These are phyloP conservation scores for Paracentrotus lividus DNA, from an alignment of 53 echinoderm and acorn worm genomes.

Conservation along the genomic window DNA sequence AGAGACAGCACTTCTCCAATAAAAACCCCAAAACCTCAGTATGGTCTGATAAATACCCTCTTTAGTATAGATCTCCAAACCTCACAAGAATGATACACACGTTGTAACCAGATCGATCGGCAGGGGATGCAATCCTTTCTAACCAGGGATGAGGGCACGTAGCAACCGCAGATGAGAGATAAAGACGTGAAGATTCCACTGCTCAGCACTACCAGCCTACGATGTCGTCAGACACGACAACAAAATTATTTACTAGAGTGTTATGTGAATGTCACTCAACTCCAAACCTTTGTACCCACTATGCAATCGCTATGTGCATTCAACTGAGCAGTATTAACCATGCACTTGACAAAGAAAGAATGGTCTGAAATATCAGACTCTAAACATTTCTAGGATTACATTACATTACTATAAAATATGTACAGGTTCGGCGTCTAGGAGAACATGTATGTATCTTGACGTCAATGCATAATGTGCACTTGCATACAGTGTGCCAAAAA, in stretches of 20 bases:
- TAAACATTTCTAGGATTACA: not conserved
- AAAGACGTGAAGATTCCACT: not conserved
- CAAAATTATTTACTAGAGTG: constrained; percentile 18
- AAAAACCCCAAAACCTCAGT: not conserved
- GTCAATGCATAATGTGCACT: not conserved
- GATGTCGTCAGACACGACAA: not conserved
- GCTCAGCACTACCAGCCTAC: not conserved
- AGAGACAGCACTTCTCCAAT: not conserved
- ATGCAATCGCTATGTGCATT: constrained; percentile 15
- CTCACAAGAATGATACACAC: not conserved
- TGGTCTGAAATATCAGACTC: constrained; percentile 25
- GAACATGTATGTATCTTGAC: no score
- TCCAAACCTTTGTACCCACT: not conserved
- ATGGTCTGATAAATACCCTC: not conserved
- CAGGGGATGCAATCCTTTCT: constrained; percentile 1
- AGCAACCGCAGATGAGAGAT: not conserved
- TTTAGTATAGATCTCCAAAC: not conserved
- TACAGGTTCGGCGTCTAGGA: no score
- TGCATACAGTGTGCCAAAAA: not conserved
- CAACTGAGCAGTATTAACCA: not conserved
- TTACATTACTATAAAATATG: not conserved
- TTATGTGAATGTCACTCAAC: not conserved
- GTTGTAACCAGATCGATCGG: constrained; percentile 13
- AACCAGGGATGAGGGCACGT: constrained; percentile 42
- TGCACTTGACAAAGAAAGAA: constrained; percentile 11